Base-by-base conservation (phyloP, 2,113 vertebrate genomes). In the Eulemur rufifrons region DNA sequence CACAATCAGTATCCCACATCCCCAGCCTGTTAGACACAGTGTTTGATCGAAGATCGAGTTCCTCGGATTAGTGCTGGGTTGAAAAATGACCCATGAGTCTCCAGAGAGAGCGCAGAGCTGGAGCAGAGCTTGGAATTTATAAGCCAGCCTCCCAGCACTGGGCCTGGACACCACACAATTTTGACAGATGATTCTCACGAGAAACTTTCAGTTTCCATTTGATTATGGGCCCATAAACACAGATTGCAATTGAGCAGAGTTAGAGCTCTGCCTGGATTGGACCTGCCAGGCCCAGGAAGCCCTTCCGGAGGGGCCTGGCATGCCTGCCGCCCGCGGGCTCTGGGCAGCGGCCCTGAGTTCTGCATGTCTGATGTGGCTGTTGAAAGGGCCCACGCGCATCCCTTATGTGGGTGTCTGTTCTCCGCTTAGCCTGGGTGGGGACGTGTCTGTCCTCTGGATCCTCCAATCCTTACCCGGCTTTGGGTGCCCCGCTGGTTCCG, bases 141-240 rank as follows among this genome's bases (percentile, higher is more conserved):
- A 85, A 97, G 95, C 89, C 64, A 25, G 81, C 77, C 92, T 95
- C 94, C 93, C 66, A 1, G 68, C 1, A 1, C 37, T 0, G 85
- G 68, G 94, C 78, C 85, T n/a, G 85, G 97, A 42, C 94, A 93
- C 94, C 61, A 4, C 76, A 20, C 89, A 25, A 39, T 92, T 78
- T 92, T 97, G 97, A 98, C 94, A n/a, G 95, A 96, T 95, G 85
- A 96, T 88, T 83, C 97, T 97, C 97, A 25, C 2, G 96, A 97
- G 97, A 69, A 96, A 94, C 96, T 92, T 93, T 74, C 90, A 12
- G 91, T 94, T 97, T 97, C 96, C 91, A 91, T 95, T 97, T 97
- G 97, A 98, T 98, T 96, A 97, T 23, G 77, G 91, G 61, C 91
- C 77, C 96, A 94, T 97, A 97, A 98, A 97, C 97, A 91, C 93